Evolutionary conservation across 1,140 invertebrate genomes (phyloP).

Genomic region (Thaumetopoea pityocampa): DNA sequence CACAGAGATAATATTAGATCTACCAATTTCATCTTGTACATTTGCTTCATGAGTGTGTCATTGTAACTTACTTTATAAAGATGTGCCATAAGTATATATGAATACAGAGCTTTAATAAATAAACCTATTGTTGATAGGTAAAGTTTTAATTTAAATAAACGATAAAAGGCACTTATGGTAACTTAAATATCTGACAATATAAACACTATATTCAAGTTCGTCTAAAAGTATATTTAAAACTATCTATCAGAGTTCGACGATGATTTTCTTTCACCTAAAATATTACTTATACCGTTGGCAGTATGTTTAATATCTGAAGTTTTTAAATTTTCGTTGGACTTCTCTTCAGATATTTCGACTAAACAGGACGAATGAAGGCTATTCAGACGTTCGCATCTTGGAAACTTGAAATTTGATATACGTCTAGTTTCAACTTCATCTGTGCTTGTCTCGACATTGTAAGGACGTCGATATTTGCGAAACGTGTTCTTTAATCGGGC

Average conservation of each 20-base stretch:
- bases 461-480: conserved; percentile 31
- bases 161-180: no score
- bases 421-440: conserved; percentile 28
- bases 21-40: no score
- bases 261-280: conserved; percentile 4
- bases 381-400: conserved; percentile 30
- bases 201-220: neutral
- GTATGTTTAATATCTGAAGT: neutral
- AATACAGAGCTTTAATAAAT: no score
- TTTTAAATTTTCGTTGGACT: conserved; percentile 15
- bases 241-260: conserved; percentile 2
- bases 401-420: conserved; percentile 49
- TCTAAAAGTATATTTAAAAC: neutral
- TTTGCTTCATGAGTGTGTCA: no score
- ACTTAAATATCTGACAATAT: no score
- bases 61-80: no score
- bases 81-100: no score
- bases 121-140: no score
- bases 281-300: conserved; percentile 1
- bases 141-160: no score
- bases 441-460: conserved; percentile 16
- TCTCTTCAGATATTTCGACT: conserved; percentile 42
- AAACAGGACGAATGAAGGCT: conserved; percentile 31
- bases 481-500: conserved; percentile 43
- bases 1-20: no score